A percentile compares a stretch with the other conserved stretches of the same genome.
These are phyloP conservation scores for Sphaerophoria rueppellii DNA, from an alignment of 2,888 invertebrate genomes.

Conservation along the genomic window DNA sequence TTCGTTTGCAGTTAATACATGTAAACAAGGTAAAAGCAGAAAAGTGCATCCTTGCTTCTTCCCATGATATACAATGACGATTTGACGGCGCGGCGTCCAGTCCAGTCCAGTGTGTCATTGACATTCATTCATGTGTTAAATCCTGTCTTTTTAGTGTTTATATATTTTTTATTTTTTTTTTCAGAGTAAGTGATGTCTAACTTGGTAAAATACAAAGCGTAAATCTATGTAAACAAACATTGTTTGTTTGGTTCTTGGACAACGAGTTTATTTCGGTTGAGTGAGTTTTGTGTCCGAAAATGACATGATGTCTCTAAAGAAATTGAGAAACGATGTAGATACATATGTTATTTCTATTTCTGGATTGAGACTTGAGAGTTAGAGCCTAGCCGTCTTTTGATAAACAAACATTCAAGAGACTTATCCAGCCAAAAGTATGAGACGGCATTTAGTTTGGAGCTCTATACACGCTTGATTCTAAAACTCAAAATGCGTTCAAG, in stretches of 20 bases:
- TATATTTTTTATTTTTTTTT: neutral
- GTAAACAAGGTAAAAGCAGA: neutral
- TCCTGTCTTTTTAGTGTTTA: conserved; percentile 3
- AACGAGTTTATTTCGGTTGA: conserved; percentile 44
- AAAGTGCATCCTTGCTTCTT: neutral
- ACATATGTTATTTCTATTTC: neutral
- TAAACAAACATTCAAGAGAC: too few relatives aligned
- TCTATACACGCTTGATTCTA: too few relatives aligned
- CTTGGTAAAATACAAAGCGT: neutral
- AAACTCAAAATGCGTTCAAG: too few relatives aligned
- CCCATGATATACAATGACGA: neutral
- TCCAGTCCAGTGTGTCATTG: neutral
- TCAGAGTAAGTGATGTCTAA: conserved; percentile 8
- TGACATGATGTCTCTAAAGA: neutral
- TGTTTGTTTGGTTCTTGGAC: conserved; percentile 27
- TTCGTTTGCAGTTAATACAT: neutral
- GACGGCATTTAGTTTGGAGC: too few relatives aligned
- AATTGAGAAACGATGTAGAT: neutral
- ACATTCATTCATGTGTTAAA: conserved; percentile 25
- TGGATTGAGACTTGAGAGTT: neutral
- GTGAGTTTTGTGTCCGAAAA: conserved; percentile 27
- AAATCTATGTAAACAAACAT: conserved; percentile 60
- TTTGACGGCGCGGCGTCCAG: neutral
- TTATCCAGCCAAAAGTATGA: too few relatives aligned
- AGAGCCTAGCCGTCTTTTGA: too few relatives aligned